Conservation (phyloP, 1,140 invertebrate species). For the Panulirus ornatus region DNA sequence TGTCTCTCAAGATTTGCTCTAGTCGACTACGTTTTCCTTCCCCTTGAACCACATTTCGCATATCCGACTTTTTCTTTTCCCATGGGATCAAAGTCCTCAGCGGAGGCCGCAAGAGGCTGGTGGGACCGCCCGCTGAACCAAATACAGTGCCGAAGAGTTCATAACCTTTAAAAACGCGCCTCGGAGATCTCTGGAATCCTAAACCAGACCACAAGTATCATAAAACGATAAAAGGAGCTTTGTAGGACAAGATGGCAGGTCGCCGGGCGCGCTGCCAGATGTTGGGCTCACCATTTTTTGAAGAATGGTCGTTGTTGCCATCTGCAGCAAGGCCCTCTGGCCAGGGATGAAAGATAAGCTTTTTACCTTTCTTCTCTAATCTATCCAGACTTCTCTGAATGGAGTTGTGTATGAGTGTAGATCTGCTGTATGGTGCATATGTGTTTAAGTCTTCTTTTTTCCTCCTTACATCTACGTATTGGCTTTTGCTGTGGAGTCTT, state of each 20-base stretch:
- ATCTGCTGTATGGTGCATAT: neutral
- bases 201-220: conserved; percentile 57
- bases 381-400: neutral
- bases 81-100: neutral
- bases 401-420: neutral
- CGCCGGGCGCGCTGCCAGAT: conserved; percentile 13
- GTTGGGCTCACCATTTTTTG: conserved; percentile 1
- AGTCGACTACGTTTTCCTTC: neutral
- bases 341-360: neutral
- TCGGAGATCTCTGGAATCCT: conserved; percentile 23
- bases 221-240: conserved; percentile 61
- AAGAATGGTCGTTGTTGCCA: neutral
- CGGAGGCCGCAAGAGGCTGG: neutral
- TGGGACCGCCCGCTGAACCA: conserved; percentile 13
- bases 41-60: no score
- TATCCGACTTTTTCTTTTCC: neutral
- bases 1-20: no score
- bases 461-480: no score
- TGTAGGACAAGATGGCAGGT: conserved; percentile 56
- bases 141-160: conserved; percentile 45
- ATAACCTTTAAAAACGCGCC: conserved; percentile 41
- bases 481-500: no score
- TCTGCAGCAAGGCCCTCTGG: neutral
- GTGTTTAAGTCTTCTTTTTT: no score
- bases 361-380: neutral